Percentiles rank a stretch among this genome's conserved stretches.
These are phyloP conservation scores for Stenotaenia linearis DNA, from an alignment of 2,888 invertebrate species.

Conservation along the genomic window DNA sequence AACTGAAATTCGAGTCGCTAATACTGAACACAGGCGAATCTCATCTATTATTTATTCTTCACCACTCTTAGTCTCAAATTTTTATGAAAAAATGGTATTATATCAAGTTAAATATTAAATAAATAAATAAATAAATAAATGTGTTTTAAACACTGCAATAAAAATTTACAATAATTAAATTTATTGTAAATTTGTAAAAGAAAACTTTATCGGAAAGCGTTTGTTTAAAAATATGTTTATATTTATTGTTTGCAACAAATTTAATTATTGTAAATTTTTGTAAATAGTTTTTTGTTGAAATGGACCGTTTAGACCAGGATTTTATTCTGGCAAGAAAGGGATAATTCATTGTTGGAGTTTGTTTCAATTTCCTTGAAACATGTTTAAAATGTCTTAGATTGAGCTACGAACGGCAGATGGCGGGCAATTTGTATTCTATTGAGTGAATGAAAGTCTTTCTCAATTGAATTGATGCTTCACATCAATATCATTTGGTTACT, in stretches of 20 bases:
- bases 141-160: no score
- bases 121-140: background rate
- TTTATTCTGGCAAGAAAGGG: background rate
- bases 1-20: background rate
- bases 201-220: no score
- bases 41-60: background rate
- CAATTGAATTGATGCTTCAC: slow-evolving; percentile 5
- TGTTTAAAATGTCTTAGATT: slow-evolving; percentile 16
- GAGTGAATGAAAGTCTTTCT: slow-evolving; percentile 21
- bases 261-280: no score
- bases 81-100: background rate
- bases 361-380: background rate
- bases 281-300: background rate
- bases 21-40: background rate
- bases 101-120: no score
- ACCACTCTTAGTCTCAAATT: background rate
- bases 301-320: background rate
- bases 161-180: no score
- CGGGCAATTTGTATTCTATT: slow-evolving; percentile 16
- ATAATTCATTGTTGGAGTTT: background rate
- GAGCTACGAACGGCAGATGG: background rate
- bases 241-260: no score
- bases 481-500: slow-evolving; percentile 24
- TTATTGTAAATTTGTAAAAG: no score
- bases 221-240: no score